Evolutionary conservation across 1,140 invertebrate species (phyloP).

Genomic region (Rhyzopertha dominica): DNA sequence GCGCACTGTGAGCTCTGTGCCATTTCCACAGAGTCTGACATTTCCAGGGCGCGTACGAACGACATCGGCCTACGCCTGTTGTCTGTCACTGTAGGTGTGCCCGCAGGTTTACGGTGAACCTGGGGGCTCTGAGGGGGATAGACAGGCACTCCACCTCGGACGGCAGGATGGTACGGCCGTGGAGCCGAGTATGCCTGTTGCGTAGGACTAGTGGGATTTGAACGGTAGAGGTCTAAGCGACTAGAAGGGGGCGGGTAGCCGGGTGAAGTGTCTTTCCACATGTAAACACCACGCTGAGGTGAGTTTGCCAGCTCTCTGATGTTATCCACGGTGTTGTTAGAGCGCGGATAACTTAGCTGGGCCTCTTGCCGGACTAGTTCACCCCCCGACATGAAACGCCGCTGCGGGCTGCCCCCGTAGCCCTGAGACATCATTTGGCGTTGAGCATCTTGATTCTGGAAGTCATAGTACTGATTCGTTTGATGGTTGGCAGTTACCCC

Average conservation of each 20-base stretch:
- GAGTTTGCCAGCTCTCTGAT: conserved; percentile 75
- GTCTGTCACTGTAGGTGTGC: conserved; percentile 36
- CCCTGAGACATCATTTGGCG: conserved; percentile 30
- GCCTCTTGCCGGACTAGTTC: conserved; percentile 69
- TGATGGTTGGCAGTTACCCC: conserved; percentile 54
- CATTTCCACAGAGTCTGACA: conserved; percentile 80
- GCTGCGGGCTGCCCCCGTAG: conserved; percentile 63
- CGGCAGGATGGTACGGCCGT: conserved; percentile 55
- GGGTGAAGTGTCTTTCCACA: conserved; percentile 74
- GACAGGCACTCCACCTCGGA: conserved; percentile 61
- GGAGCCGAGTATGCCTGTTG: conserved; percentile 45
- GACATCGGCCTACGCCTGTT: conserved; percentile 74
- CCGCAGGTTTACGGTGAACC: conserved; percentile 48
- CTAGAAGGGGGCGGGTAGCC: conserved; percentile 41
- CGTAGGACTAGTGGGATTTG: conserved; percentile 72
- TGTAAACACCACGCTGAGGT: conserved; percentile 75
- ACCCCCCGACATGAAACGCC: conserved; percentile 79
- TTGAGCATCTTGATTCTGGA: conserved; percentile 41
- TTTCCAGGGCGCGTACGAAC: conserved; percentile 89
- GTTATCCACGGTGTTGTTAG: conserved; percentile 61
- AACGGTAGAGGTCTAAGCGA: conserved; percentile 47
- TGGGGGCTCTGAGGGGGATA: conserved; percentile 65
- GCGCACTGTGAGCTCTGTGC: conserved; percentile 37
- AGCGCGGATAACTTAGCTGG: conserved; percentile 51
- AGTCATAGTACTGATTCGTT: conserved; percentile 40